These are phyloP conservation scores for Aulostomus chinensis DNA, from an alignment of 2,797 vertebrate genomes.

Conservation along the genomic window DNA sequence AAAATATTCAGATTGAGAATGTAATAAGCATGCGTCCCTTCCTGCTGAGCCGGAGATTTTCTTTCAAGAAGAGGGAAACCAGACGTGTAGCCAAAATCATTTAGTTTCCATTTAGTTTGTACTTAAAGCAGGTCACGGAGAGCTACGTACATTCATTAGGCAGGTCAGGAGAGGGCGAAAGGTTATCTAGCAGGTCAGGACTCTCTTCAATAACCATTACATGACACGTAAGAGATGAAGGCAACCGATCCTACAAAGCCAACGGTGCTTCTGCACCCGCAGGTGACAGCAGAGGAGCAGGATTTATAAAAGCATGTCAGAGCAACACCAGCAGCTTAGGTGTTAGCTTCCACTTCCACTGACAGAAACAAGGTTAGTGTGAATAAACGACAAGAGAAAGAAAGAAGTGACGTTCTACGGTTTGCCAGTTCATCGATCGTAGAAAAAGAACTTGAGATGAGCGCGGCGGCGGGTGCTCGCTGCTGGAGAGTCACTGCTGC, in stretches of 20 bases:
- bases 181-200: slow-evolving; percentile 10
- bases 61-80: background rate
- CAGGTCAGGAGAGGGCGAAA: slow-evolving; percentile 28
- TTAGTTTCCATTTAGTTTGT: slow-evolving; percentile 57
- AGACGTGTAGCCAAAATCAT: slow-evolving; percentile 45
- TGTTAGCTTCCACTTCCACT: background rate
- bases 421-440: too few species aligned
- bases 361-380: background rate
- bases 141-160: slow-evolving; percentile 66
- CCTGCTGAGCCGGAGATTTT: too few species aligned
- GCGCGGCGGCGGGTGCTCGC: background rate
- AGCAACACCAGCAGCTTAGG: too few species aligned
- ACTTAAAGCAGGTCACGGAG: slow-evolving; percentile 64
- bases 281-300: too few species aligned
- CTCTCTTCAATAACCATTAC: slow-evolving; percentile 22
- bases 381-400: background rate
- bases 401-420: too few species aligned
- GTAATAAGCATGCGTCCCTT: too few species aligned
- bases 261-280: too few species aligned
- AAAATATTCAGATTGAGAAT: too few species aligned
- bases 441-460: too few species aligned
- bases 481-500: slow-evolving; percentile 74
- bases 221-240: slow-evolving; percentile 8
- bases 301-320: too few species aligned
- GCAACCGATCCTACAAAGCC: too few species aligned